phyloP scores from a whole-genome alignment of 2,888 invertebrate species.

The Microchrysa polita region DNA sequence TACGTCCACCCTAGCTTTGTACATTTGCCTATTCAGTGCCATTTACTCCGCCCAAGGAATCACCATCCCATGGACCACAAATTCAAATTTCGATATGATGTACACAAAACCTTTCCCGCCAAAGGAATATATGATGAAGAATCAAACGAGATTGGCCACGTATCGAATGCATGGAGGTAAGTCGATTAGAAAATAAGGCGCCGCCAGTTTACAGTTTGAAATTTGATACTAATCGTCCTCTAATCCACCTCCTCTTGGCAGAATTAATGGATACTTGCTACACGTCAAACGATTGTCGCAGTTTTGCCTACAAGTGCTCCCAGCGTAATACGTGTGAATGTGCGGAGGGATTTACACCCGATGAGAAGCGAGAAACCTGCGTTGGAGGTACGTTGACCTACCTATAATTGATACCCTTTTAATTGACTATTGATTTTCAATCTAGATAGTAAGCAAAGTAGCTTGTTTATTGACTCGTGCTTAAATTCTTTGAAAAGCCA shows the following conservation, averaged over 20 bases:
- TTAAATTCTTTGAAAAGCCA: no score
- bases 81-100: background rate
- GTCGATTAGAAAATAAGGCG: background rate
- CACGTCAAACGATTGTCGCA: constrained; percentile 49
- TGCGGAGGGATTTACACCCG: constrained; percentile 50
- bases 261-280: constrained; percentile 50
- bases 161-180: constrained; percentile 28
- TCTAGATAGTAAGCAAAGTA: no score
- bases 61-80: background rate
- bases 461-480: no score
- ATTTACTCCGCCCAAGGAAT: background rate
- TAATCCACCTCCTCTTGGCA: constrained; percentile 45
- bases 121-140: background rate
- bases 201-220: no score
- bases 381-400: constrained; percentile 51
- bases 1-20: background rate
- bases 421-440: no score
- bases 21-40: background rate
- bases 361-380: constrained; percentile 50
- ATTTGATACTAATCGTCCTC: no score
- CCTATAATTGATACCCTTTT: background rate
- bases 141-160: background rate
- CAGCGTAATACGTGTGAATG: constrained; percentile 49
- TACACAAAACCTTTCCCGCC: background rate
- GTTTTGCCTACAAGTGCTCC: constrained; percentile 52